Evolutionary conservation across 2,888 invertebrate species (phyloP).

Genomic region (Fragum fragum): DNA sequence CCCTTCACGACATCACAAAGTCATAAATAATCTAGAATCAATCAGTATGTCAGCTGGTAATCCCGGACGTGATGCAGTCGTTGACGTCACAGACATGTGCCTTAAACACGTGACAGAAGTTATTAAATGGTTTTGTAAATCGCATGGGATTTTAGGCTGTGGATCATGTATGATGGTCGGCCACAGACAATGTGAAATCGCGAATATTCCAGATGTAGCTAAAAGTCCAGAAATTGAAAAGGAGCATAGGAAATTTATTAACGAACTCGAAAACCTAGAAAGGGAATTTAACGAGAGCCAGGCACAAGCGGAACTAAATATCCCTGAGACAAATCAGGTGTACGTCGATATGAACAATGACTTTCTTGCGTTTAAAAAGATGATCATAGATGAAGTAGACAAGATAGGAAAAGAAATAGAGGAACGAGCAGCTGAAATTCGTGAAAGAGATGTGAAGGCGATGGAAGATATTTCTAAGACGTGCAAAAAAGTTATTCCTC

Average conservation of each 20-base stretch:
- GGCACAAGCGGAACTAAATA: constrained; percentile 1
- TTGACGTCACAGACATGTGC: not conserved
- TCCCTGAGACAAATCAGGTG: constrained; percentile 1
- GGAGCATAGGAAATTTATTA: not conserved
- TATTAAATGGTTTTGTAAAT: not conserved
- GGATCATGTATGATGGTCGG: constrained; percentile 6
- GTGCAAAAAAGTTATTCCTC: not conserved
- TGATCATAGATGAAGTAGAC: not conserved
- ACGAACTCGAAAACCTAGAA: not conserved
- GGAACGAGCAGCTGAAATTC: not conserved
- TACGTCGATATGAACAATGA: not conserved
- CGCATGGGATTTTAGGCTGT: constrained; percentile 1
- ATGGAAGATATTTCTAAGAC: not conserved
- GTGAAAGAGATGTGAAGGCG: not conserved
- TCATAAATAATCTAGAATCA: not conserved
- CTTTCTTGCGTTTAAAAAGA: constrained; percentile 3
- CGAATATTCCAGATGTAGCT: not conserved
- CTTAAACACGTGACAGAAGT: not conserved
- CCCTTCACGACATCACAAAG: not conserved
- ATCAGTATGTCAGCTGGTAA: not conserved
- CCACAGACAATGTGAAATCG: constrained; percentile 9
- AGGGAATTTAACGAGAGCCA: not conserved
- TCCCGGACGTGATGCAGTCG: not conserved
- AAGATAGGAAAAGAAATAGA: constrained; percentile 1
- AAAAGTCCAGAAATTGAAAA: constrained; percentile 9